Percentiles rank a stretch among this genome's conserved stretches.
Conservation (phyloP, 92 coral and sea anemone genomes). For the Ricordea florida region DNA sequence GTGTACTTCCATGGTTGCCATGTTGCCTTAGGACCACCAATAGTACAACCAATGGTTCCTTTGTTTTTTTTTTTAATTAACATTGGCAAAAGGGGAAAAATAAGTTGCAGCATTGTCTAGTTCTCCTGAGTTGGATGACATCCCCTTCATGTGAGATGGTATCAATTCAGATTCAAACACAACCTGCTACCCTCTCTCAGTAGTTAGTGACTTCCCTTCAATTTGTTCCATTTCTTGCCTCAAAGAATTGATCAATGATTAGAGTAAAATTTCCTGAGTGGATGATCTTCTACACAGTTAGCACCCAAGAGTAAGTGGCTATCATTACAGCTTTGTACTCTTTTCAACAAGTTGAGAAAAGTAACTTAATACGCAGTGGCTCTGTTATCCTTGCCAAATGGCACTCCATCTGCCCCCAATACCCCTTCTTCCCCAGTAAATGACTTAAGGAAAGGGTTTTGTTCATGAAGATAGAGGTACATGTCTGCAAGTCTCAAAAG, state of each 20-base stretch:
- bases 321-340: constrained; percentile 65
- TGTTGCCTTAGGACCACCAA: constrained; percentile 25
- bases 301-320: constrained; percentile 65
- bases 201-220: constrained; percentile 46
- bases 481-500: constrained; percentile 55
- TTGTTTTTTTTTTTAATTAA: constrained; percentile 19
- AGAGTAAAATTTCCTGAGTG: constrained; percentile 53
- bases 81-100: constrained; percentile 74
- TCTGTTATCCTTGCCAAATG: constrained; percentile 64
- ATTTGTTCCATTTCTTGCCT: constrained; percentile 63
- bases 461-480: constrained; percentile 22
- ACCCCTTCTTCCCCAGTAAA: constrained; percentile 49
- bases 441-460: constrained; percentile 59
- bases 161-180: constrained; percentile 48
- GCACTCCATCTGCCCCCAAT: constrained; percentile 55
- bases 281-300: constrained; percentile 65
- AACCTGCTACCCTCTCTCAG: constrained; percentile 46
- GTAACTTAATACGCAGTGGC: constrained; percentile 66
- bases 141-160: constrained; percentile 65
- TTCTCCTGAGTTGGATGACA: constrained; percentile 60
- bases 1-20: constrained; percentile 66
- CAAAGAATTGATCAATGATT: no score
- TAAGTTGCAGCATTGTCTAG: constrained; percentile 52
- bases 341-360: constrained; percentile 59
- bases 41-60: constrained; percentile 33